Evolutionary conservation across 2,113 vertebrate genomes (phyloP), one percentile per base, ranked within the genome.

Genomic region (Entelurus aequoreus): DNA sequence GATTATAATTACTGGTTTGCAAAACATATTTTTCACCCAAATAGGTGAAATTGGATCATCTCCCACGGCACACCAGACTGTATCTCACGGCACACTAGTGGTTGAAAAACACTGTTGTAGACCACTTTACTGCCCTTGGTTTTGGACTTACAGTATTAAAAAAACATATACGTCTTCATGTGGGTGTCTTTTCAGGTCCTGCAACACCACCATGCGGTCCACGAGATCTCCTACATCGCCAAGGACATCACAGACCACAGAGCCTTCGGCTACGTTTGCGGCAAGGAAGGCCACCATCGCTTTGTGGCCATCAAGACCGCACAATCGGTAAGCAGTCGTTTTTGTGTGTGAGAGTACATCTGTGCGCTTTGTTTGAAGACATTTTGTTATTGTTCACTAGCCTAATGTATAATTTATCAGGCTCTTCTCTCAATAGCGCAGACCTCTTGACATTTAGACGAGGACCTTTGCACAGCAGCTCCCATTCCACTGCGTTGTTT

Each of bases 191-290:
- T 15, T 4, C 69, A 99, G 97, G 91, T 97, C 62, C 92, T 99
- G 68, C 94, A 97, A 81, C 96, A 99, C 75, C 95, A 98, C 71
- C 96, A 98, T 67, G 95, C 95, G 65, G 96, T 99, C 87, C 96
- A 99, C 16, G 96, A 99, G 88, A 98, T 99, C 84, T 99, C 97
- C 71, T 99, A 98, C 90, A 99, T 99, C 0, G 97, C 97, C 11
- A 98, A 98, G 90, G 97, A 99, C 77, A 96, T 97, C 88, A 99
- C 97, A 40, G 97, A 99, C 87, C 96, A 98, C 87, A 88, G 97
- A 77, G 97, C 97, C 6, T 99, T 99, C 35, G 97, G 97, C 80
- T 99, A 98, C 12, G 93, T 98, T 8, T 98, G 97, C 60, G 97
- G 97, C 66, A 98, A 97, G 74, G 97, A 99, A 81, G 97, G 97